phyloP scores from a whole-genome alignment of 1,140 invertebrate species.

The Pygmarrhopalites habei region DNA sequence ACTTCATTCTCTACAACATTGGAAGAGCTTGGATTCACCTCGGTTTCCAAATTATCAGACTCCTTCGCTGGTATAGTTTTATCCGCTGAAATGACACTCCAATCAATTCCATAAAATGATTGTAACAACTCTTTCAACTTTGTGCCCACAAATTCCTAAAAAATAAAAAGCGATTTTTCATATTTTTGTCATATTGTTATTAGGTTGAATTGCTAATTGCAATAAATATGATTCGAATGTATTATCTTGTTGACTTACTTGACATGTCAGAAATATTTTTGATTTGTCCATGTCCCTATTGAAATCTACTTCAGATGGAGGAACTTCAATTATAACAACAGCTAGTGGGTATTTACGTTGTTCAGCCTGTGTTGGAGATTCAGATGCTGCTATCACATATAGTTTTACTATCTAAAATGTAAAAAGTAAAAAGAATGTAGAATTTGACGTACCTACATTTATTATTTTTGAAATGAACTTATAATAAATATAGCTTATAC shows the following conservation, averaged over 20 bases:
- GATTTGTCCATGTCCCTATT: constrained; percentile 35
- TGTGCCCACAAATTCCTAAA: no score
- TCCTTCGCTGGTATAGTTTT: no score
- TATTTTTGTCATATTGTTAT: no score
- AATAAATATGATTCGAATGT: no score
- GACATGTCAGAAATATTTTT: constrained; percentile 28
- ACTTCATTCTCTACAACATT: not conserved
- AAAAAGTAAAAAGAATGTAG: constrained; percentile 5
- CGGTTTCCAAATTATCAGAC: no score
- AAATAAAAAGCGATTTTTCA: no score
- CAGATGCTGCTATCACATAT: constrained; percentile 9
- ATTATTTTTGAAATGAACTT: no score
- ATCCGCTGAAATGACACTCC: not conserved
- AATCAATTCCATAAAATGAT: constrained; percentile 6
- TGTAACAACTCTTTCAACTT: not conserved
- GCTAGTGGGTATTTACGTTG: constrained; percentile 25
- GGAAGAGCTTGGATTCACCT: no score
- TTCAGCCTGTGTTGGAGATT: constrained; percentile 21
- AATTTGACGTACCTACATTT: no score
- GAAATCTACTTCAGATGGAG: constrained; percentile 31
- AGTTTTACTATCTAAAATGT: constrained; percentile 28
- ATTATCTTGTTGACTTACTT: not conserved
- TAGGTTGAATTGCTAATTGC: no score
- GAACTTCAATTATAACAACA: constrained; percentile 19
- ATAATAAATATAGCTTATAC: constrained; percentile 12